These are phyloP conservation scores for Micoletzkya japonica DNA, from an alignment of 2,888 invertebrate genomes.

Conservation along the genomic window DNA sequence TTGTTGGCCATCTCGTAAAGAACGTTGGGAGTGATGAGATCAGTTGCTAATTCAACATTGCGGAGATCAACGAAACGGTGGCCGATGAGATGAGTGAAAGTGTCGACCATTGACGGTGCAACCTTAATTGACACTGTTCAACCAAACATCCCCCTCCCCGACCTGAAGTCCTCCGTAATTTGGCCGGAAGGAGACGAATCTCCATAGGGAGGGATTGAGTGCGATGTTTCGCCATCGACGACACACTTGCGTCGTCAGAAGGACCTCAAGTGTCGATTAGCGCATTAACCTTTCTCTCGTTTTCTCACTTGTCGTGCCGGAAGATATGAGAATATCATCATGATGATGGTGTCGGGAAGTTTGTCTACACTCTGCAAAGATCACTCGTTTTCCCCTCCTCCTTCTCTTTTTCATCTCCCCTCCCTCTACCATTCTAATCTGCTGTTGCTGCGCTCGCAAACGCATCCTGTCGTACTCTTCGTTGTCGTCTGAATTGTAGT, in stretches of 20 bases:
- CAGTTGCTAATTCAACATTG: slow-evolving; percentile 90
- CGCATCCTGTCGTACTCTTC: not conserved
- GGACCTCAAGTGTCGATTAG: slow-evolving; percentile 37
- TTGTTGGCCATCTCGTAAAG: slow-evolving; percentile 94
- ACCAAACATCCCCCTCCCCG: not conserved
- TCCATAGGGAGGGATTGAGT: slow-evolving; percentile 92
- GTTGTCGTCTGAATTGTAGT: slow-evolving; percentile 11
- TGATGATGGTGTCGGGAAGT: slow-evolving; percentile 91
- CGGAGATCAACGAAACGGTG: slow-evolving; percentile 81
- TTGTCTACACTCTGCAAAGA: slow-evolving; percentile 67
- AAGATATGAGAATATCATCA: slow-evolving; percentile 75
- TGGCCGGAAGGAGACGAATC: slow-evolving; percentile 89
- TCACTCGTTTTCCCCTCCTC: not conserved
- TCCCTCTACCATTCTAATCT: not conserved
- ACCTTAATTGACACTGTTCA: not conserved
- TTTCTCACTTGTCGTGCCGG: slow-evolving; percentile 39
- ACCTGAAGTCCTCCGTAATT: slow-evolving; percentile 94
- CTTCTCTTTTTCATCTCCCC: not conserved
- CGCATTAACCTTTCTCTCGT: not conserved
- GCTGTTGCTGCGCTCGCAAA: not conserved
- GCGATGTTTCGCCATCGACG: slow-evolving; percentile 93
- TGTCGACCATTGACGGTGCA: slow-evolving; percentile 33
- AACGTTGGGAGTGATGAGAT: slow-evolving; percentile 91
- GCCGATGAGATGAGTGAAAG: slow-evolving; percentile 54
- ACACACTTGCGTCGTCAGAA: slow-evolving; percentile 79